phyloP scores from a whole-genome alignment of 2,888 invertebrate genomes.

The Ischnura elegans region DNA sequence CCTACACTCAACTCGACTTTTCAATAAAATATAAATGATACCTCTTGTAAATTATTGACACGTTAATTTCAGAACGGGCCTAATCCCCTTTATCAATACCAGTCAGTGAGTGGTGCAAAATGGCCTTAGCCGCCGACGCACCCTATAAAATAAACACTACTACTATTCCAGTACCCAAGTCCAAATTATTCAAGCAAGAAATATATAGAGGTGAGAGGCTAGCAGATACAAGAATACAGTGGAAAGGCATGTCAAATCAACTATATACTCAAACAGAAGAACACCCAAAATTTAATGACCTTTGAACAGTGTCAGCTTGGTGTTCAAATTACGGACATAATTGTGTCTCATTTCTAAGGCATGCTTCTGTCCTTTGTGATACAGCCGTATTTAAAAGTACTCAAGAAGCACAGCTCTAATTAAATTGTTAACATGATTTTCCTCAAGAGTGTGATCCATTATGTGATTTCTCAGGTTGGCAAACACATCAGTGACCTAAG shows the following conservation, averaged over 20 bases:
- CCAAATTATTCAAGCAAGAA: too few species aligned
- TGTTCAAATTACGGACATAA: conserved; percentile 1
- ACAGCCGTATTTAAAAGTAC: conserved; percentile 21
- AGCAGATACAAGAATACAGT: too few species aligned
- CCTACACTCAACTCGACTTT: too few species aligned
- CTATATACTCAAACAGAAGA: background rate
- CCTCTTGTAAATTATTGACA: too few species aligned
- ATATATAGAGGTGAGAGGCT: too few species aligned
- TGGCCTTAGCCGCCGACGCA: too few species aligned
- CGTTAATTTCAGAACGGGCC: too few species aligned
- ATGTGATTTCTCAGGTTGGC: background rate
- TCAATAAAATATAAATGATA: too few species aligned
- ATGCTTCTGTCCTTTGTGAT: background rate
- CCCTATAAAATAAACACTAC: too few species aligned
- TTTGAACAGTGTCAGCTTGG: background rate
- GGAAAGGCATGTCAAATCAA: background rate
- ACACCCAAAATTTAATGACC: background rate
- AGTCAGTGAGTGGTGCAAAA: too few species aligned
- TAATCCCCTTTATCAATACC: too few species aligned
- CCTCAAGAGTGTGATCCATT: background rate
- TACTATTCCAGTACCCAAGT: too few species aligned
- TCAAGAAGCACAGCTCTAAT: background rate
- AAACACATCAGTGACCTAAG: background rate
- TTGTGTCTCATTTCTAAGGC: background rate
- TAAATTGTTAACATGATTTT: background rate